Evolutionary conservation across 2,888 invertebrate genomes (phyloP).

Genomic region (Phymatocera aterrima): DNA sequence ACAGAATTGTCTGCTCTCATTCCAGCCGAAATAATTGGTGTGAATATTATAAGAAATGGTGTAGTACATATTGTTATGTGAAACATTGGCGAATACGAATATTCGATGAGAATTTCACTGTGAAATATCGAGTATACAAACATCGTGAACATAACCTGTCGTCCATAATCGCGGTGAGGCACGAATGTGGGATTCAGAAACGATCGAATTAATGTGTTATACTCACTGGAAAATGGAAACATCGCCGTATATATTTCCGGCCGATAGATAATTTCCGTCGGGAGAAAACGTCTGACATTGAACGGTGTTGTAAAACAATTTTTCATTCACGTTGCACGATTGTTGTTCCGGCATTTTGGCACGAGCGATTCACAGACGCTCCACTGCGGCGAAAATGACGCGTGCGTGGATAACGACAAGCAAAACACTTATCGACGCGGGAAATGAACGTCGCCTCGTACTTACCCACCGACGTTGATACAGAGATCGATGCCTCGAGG

Average conservation of each 20-base stretch:
- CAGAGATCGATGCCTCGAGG: too few species aligned
- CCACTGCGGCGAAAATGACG: background rate
- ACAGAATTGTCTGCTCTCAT: too few species aligned
- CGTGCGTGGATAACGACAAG: too few species aligned
- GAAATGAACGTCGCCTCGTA: too few species aligned
- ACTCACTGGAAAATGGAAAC: conserved; percentile 89
- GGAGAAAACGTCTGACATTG: conserved; percentile 89
- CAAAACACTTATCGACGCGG: too few species aligned
- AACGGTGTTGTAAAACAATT: conserved; percentile 87
- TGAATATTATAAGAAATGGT: too few species aligned
- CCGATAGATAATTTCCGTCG: conserved; percentile 88
- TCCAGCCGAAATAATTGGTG: too few species aligned
- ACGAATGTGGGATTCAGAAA: background rate
- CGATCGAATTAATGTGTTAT: conserved; percentile 33
- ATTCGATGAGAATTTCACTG: background rate
- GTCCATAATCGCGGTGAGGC: background rate
- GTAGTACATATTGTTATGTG: too few species aligned
- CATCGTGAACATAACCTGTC: conserved; percentile 1
- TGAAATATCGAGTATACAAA: background rate
- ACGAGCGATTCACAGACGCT: background rate
- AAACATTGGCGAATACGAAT: too few species aligned
- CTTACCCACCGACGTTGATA: too few species aligned
- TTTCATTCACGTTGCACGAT: conserved; percentile 65
- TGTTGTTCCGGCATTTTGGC: conserved; percentile 57
- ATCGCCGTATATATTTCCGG: conserved; percentile 90